Percentiles rank a stretch among this genome's conserved stretches.
phyloP scores from a whole-genome alignment of 2,888 invertebrate species.

The Idaea biselata region DNA sequence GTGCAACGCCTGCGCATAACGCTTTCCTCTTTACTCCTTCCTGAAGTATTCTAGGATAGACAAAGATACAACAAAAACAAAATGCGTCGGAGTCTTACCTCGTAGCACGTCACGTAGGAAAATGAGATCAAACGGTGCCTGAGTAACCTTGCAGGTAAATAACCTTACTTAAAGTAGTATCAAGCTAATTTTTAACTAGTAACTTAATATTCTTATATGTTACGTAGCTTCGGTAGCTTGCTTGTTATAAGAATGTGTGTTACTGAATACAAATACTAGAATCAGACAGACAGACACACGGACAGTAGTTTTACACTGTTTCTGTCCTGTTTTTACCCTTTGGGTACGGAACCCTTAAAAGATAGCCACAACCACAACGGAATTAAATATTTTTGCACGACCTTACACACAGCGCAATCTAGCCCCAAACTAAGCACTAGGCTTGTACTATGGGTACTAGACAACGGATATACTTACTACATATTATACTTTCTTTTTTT shows the following conservation, averaged over 20 bases:
- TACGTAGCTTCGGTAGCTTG: background rate
- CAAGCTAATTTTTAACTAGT: slow-evolving; percentile 5
- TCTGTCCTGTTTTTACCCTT: too few species aligned
- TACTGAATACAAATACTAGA: background rate
- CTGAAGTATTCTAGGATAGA: background rate
- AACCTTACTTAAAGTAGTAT: background rate
- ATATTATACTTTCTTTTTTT: too few species aligned
- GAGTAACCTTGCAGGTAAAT: slow-evolving; percentile 26
- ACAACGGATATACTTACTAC: too few species aligned
- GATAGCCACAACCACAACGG: too few species aligned
- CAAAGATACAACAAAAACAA: background rate
- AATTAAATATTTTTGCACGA: too few species aligned
- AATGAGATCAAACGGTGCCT: slow-evolving; percentile 42
- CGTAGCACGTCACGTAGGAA: slow-evolving; percentile 42
- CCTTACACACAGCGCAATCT: too few species aligned
- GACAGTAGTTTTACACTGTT: too few species aligned
- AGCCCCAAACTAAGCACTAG: too few species aligned
- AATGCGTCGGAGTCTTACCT: background rate
- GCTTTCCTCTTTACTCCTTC: slow-evolving; percentile 2
- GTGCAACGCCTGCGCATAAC: slow-evolving; percentile 44
- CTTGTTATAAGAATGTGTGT: background rate
- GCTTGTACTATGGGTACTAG: too few species aligned
- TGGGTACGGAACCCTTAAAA: too few species aligned
- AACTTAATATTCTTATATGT: background rate
- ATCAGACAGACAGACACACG: too few species aligned